Conservation (phyloP, 2,888 invertebrate species). For the Amphipyra tragopoginis region DNA sequence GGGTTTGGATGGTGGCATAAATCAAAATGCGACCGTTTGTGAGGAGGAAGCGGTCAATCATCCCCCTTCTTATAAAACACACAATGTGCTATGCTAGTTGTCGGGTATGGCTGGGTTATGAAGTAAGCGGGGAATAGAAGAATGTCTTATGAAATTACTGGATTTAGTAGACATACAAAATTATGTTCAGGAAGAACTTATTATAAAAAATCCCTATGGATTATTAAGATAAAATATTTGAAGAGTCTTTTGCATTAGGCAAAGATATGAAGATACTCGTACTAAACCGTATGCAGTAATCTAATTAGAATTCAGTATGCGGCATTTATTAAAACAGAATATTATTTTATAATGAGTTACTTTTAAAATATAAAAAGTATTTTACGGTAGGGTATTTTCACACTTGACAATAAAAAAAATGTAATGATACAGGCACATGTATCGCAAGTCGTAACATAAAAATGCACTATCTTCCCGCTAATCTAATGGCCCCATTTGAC, state of each 20-base stretch:
- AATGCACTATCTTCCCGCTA: slow-evolving; percentile 41
- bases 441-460: slow-evolving; percentile 36
- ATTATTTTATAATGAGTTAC: too few species aligned
- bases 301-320: too few species aligned
- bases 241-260: too few species aligned
- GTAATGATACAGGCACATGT: slow-evolving; percentile 16
- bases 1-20: slow-evolving; percentile 67
- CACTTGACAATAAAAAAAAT: slow-evolving; percentile 31
- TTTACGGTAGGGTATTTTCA: slow-evolving; percentile 19
- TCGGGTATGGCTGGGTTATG: slow-evolving; percentile 51
- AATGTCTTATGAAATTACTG: not conserved
- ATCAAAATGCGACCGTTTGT: slow-evolving; percentile 80
- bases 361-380: slow-evolving; percentile 4
- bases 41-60: slow-evolving; percentile 87
- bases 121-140: slow-evolving; percentile 33
- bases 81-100: slow-evolving; percentile 67
- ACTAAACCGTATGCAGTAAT: too few species aligned
- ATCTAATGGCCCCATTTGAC: slow-evolving; percentile 60
- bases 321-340: too few species aligned
- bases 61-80: slow-evolving; percentile 77
- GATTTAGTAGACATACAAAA: too few species aligned
- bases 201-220: too few species aligned
- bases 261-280: too few species aligned
- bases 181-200: too few species aligned
- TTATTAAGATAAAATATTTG: too few species aligned